Evolutionary conservation across 2,888 invertebrate genomes (phyloP), one percentile per base, ranked within the genome.

Genomic region (Patella pellucida): DNA sequence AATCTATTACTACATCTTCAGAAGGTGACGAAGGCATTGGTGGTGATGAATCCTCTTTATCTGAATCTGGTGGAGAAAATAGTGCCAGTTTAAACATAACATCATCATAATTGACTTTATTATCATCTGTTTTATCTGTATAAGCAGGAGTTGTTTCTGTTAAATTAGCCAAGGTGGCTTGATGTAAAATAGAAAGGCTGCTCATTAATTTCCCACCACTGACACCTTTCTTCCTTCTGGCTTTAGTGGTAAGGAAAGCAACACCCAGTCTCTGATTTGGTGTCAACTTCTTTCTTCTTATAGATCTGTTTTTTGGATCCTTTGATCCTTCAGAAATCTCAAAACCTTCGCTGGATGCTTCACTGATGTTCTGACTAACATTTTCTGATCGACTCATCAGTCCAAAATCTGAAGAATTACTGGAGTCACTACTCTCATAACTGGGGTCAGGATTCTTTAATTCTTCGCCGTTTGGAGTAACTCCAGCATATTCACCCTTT

Each of bases 151-250:
- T 81, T n/a, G 68, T 68, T 27, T 81, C 84, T 19, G 83, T 85
- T 16, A 88, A 81, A 69, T 85, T 87, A 52, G 86, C 88, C 68
- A 89, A 71, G 7, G 89, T 89, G 1, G 88, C 88, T 83, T 88
- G 84, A 83, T 89, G 88, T 3, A 89, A 81, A 23, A 85, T 75
- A 27, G 86, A 86, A 62, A 89, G 76, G 73, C 85, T 87, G 70
- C 82, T 84, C 81, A 87, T 83, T 50, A 87, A 75, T 76, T 87
- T 87, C 11, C 78, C 80, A 15, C 70, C 75, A 51, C 72, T 77
- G 9, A 73, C 69, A 50, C 68, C 69, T 74, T 80, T 81, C 69
- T 76, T 76, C 15, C 78, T 83, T 56, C 77, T 78, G 56, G 81
- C 68, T 19, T 72, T 71, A 14, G 75, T 81, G 27, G 81, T 81